A percentile compares a stretch with the other conserved stretches of the same genome.
These are phyloP conservation scores for Struthio camelus DNA, from an alignment of 2,113 vertebrate genomes.

Conservation along the genomic window DNA sequence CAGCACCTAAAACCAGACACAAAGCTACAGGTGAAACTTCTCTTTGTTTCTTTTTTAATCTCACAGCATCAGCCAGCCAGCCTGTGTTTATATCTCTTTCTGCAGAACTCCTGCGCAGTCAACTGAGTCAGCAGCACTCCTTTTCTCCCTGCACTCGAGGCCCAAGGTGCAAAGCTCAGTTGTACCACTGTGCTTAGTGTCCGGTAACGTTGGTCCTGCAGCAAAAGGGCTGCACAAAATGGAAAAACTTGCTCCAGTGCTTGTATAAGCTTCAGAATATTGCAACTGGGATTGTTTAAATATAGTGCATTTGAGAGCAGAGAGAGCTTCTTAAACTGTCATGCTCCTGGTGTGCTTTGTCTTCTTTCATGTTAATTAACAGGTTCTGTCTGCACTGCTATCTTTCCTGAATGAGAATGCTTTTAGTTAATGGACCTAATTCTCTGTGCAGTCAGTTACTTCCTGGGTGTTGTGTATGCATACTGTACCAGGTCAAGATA, in stretches of 20 bases:
- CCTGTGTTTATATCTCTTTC: background rate
- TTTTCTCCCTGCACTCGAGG: background rate
- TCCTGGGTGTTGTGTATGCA: background rate
- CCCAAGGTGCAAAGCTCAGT: background rate
- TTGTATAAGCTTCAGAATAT: background rate
- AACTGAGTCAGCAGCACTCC: accelerated
- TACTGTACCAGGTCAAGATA: background rate
- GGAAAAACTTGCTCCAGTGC: background rate
- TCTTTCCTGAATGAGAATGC: background rate
- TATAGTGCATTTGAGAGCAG: background rate
- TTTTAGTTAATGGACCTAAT: background rate
- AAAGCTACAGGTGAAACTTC: background rate
- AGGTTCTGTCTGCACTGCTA: background rate
- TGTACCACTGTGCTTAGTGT: background rate
- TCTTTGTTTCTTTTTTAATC: background rate
- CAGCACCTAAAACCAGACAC: background rate
- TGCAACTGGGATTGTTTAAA: background rate
- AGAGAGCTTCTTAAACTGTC: background rate
- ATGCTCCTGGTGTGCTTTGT: background rate
- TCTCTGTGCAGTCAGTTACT: background rate
- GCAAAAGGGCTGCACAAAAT: background rate
- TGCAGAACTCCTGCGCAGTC: background rate
- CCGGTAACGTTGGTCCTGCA: background rate
- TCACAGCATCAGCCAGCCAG: background rate
- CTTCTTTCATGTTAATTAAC: background rate